Percentiles rank a stretch among this genome's conserved stretches.
Evolutionary conservation across 2,797 vertebrate genomes (phyloP).

Genomic region (Austrolebias charrua): DNA sequence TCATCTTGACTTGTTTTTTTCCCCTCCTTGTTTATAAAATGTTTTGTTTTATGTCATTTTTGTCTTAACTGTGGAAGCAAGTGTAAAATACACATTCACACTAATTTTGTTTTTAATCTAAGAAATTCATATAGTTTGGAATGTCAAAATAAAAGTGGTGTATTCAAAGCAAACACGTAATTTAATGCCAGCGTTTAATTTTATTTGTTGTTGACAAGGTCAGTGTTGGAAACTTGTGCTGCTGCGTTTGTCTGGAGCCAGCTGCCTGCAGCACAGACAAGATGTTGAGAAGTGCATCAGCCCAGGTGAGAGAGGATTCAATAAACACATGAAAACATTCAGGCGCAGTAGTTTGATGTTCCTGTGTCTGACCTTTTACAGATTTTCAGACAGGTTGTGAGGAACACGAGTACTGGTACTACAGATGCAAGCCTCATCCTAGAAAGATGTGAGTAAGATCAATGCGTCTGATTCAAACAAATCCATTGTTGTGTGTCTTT

Average conservation of each 20-base stretch:
- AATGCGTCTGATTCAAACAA: no score
- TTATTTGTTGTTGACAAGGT: constrained; percentile 1
- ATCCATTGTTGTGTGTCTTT: background rate
- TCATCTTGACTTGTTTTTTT: no score
- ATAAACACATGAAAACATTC: no score
- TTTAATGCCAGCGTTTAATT: no score
- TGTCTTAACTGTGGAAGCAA: no score
- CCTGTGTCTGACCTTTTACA: constrained; percentile 44
- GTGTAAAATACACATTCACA: no score
- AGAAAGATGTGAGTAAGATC: constrained; percentile 88
- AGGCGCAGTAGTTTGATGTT: background rate
- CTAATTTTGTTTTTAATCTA: no score
- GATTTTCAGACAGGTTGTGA: constrained; percentile 85
- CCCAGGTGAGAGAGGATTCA: constrained; percentile 62
- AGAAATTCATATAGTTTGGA: no score
- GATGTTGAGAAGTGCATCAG: constrained; percentile 74
- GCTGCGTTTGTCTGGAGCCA: background rate
- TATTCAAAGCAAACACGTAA: no score
- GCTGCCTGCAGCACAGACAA: constrained; percentile 16
- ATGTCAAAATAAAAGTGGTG: no score
- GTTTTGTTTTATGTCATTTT: no score
- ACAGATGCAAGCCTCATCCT: constrained; percentile 81
- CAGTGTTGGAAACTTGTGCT: background rate
- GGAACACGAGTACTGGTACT: constrained; percentile 79
- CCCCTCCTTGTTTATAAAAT: no score